A percentile compares a stretch with the other conserved stretches of the same genome.
phyloP scores from a whole-genome alignment of 2,113 vertebrate species.

The Cyprinus carpio region DNA sequence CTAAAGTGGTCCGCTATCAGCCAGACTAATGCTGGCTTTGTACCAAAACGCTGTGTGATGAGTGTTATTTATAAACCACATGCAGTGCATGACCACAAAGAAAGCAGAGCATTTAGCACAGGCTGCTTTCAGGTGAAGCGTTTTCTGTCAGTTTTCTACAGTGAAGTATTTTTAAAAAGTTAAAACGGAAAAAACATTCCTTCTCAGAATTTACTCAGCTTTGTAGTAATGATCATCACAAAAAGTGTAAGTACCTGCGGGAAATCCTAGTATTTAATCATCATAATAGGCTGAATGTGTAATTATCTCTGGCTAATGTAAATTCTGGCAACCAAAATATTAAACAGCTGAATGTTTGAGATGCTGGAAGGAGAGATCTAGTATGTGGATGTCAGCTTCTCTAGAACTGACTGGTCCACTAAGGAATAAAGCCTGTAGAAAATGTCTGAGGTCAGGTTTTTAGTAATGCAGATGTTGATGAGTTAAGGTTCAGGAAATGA shows the following conservation, averaged over 20 bases:
- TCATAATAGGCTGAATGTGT: background rate
- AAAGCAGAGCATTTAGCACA: background rate
- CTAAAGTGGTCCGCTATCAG: slow-evolving; percentile 63
- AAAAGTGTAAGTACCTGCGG: too few relatives aligned
- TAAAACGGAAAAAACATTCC: background rate
- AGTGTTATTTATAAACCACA: slow-evolving; percentile 63
- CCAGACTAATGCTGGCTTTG: slow-evolving; percentile 52
- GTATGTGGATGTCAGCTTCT: background rate
- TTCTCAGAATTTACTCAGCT: background rate
- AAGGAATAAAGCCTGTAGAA: background rate
- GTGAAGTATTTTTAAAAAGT: background rate
- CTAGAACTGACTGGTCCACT: background rate
- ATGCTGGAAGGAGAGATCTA: background rate
- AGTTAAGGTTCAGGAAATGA: background rate
- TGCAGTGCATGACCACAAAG: background rate
- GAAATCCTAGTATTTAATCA: background rate
- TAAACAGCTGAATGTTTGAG: background rate
- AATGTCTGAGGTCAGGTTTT: background rate
- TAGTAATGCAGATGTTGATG: background rate
- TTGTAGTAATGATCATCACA: background rate
- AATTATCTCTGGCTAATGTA: background rate
- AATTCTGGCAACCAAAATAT: too few relatives aligned
- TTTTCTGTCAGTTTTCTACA: background rate
- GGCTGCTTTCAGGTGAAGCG: background rate
- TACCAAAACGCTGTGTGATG: slow-evolving; percentile 55